Conservation (phyloP, 2,888 invertebrate species). For the Dendrolimus houi region DNA sequence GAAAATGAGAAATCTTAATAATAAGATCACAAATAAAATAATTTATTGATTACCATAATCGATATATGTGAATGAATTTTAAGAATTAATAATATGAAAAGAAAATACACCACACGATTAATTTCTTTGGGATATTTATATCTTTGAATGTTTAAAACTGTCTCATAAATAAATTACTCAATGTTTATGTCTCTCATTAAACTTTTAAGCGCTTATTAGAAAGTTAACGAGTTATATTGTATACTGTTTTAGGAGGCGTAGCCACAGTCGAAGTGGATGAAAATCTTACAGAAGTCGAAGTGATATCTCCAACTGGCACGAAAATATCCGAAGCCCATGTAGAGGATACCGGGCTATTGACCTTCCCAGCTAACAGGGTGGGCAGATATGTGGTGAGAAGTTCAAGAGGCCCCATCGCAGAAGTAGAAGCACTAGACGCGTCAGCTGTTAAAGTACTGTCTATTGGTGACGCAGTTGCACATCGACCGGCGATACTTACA, state of each 20-base stretch:
- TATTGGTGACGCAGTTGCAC: slow-evolving; percentile 85
- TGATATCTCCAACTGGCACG: slow-evolving; percentile 79
- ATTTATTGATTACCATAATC: too few species aligned
- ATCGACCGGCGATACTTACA: slow-evolving; percentile 87
- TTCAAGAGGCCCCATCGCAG: slow-evolving; percentile 50
- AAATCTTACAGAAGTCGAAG: slow-evolving; percentile 80
- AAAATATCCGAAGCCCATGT: slow-evolving; percentile 78
- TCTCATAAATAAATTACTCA: too few species aligned
- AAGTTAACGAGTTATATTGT: too few species aligned
- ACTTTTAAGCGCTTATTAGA: too few species aligned
- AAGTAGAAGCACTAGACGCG: slow-evolving; percentile 88
- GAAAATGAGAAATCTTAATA: too few species aligned
- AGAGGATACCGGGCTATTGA: slow-evolving; percentile 78
- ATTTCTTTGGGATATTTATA: too few species aligned
- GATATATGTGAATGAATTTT: too few species aligned
- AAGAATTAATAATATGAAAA: too few species aligned
- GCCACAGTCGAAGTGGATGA: slow-evolving; percentile 79
- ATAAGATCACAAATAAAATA: too few species aligned
- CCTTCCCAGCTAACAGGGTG: slow-evolving; percentile 85
- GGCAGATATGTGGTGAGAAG: slow-evolving; percentile 83
- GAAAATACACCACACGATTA: too few species aligned
- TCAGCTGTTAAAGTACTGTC: slow-evolving; percentile 82
- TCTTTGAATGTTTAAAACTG: too few species aligned
- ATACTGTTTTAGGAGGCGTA: slow-evolving; percentile 42
- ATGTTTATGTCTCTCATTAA: too few species aligned